A percentile compares a stretch with the other conserved stretches of the same genome.
Conservation (phyloP, 2,888 invertebrate genomes). For the Myathropa florea region DNA sequence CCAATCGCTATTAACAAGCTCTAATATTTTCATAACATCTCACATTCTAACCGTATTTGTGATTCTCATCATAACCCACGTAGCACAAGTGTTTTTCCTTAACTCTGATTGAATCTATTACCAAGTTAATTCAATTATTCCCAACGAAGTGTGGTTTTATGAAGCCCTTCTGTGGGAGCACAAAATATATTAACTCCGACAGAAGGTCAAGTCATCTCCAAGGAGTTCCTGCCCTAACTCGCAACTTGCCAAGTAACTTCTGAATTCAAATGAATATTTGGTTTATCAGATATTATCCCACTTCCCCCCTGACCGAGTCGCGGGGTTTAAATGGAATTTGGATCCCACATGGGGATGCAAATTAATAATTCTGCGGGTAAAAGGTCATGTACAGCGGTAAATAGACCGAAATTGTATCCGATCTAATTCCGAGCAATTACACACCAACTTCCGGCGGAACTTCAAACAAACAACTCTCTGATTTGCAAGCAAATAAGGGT, state of each 20-base stretch:
- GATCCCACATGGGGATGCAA: neutral
- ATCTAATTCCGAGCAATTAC: neutral
- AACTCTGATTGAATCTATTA: too few species aligned
- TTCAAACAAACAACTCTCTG: conserved; percentile 24
- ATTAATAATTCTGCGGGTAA: too few species aligned
- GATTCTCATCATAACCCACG: neutral
- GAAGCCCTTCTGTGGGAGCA: neutral
- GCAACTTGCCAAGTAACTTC: neutral
- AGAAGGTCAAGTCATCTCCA: neutral
- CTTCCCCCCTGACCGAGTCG: too few species aligned
- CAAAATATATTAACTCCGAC: neutral
- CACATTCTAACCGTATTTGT: too few species aligned
- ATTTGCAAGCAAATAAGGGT: conserved; percentile 17
- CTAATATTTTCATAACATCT: too few species aligned
- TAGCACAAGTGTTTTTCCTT: neutral
- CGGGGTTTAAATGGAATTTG: too few species aligned
- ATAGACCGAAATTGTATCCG: neutral
- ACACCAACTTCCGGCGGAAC: neutral
- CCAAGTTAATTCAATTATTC: neutral
- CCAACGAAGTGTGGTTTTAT: neutral
- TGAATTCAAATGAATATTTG: neutral
- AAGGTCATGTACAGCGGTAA: neutral
- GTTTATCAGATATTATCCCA: neutral
- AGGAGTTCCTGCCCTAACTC: neutral
- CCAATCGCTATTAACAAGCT: too few species aligned